Conservation (phyloP, 2,113 vertebrate species). For the Nothobranchius kuhntae region DNA sequence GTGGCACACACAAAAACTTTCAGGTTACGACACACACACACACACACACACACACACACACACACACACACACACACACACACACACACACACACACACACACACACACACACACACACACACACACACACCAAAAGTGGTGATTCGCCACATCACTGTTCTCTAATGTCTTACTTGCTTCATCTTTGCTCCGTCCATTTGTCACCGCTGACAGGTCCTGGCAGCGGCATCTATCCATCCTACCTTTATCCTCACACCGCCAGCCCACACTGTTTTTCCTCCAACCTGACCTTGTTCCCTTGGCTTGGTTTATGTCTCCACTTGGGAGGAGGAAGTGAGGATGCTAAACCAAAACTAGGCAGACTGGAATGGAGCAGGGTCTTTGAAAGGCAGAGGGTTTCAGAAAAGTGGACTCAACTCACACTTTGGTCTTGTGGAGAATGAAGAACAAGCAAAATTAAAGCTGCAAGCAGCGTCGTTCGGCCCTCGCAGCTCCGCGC, state of each 20-base stretch:
- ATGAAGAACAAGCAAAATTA: conserved; percentile 23
- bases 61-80: too few species aligned
- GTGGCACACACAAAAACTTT: too few species aligned
- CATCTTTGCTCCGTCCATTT: conserved; percentile 76
- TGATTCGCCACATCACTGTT: conserved; percentile 73
- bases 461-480: too few species aligned
- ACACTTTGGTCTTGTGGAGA: conserved; percentile 33
- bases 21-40: too few species aligned
- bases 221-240: conserved; percentile 72
- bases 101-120: too few species aligned
- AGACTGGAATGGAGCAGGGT: conserved; percentile 35
- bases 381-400: conserved; percentile 24
- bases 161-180: conserved; percentile 78
- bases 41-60: too few species aligned
- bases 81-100: too few species aligned
- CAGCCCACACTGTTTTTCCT: conserved; percentile 52
- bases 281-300: conserved; percentile 17
- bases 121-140: conserved; percentile 39
- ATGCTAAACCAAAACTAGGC: conserved; percentile 15
- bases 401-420: conserved; percentile 35
- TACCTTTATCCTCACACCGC: conserved; percentile 55
- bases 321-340: conserved; percentile 28
- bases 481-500: too few species aligned
- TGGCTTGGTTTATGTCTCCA: conserved; percentile 22
- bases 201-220: conserved; percentile 73